Evolutionary conservation across 2,113 vertebrate genomes (phyloP), one percentile per base, ranked within the genome.

Genomic region (Diphyllodes magnificus): DNA sequence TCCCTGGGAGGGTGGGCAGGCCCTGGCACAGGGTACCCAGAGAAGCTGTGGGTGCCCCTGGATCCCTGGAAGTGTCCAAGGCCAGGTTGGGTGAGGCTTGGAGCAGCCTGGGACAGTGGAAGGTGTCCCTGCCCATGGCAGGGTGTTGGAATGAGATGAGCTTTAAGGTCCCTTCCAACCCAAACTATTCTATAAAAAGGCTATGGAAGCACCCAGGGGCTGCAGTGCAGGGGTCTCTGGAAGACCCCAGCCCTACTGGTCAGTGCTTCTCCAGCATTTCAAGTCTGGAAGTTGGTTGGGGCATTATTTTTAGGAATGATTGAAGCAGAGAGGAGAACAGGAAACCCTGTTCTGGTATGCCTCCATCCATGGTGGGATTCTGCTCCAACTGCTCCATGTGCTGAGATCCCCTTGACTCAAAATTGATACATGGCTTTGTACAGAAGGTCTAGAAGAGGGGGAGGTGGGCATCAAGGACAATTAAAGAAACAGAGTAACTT

Each of bases 51-150:
- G 66, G 66, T 80, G 65, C 25, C 20, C 31, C 76, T 83, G 81
- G 47, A 57, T 57, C 66, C 42, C 35, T 80, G 57, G 42, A 0
- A 42, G 25, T 57, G 50, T 0, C 57, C 66, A 56, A 64, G 42
- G 25, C 21, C 57, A 50, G 35, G 42, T 0, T 42, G 66, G 75
- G 4, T 0, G 0, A 24, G 30, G 15, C n/a, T 87, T 14, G 37
- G 37, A 37, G 37, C 37, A 37, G 37, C 37, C 37, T 37, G 65
- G 17, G 13, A 2, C 0, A 4, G 35, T 42, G 42, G 37, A 1
- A 88, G 12, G 18, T 42, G 86, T 64, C 50, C 21, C 42, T 88
- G 50, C 9, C 28, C 40, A 10, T 27, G 31, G 50, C 30, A 47
- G 45, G 14, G 22, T 1, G 30, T 2, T 61, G 40, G 20, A 2